phyloP scores from a whole-genome alignment of 2,113 vertebrate genomes.

The Ailuropoda melanoleuca region DNA sequence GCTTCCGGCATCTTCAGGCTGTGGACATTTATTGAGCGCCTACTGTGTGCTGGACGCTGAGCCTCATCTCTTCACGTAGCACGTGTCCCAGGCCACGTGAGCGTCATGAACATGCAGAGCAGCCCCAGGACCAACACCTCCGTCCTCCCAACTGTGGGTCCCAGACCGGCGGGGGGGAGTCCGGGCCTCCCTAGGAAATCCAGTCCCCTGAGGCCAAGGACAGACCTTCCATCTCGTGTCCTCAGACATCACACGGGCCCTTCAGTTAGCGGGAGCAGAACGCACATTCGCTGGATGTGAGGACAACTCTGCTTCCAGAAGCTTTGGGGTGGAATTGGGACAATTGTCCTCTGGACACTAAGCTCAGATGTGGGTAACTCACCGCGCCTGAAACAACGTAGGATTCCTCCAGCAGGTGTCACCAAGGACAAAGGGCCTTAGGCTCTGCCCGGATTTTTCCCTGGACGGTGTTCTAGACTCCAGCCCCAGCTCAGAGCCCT shows the following conservation, averaged over 20 bases:
- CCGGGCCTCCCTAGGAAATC: not conserved
- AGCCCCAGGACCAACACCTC: too few relatives aligned
- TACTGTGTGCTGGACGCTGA: too few relatives aligned
- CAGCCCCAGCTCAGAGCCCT: not conserved
- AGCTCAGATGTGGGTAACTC: not conserved
- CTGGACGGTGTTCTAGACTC: too few relatives aligned
- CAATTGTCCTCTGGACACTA: not conserved
- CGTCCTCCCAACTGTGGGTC: too few relatives aligned
- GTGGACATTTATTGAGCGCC: too few relatives aligned
- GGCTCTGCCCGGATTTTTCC: not conserved
- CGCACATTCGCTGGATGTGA: too few relatives aligned
- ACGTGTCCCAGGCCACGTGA: too few relatives aligned
- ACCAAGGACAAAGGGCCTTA: not conserved
- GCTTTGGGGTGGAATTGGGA: not conserved
- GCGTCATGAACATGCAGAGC: too few relatives aligned
- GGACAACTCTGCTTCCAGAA: not conserved
- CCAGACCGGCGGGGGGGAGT: not conserved
- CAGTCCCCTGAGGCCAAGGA: not conserved
- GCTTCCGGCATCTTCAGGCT: too few relatives aligned
- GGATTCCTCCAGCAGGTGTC: not conserved
- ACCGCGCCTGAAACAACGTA: not conserved
- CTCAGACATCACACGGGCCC: not conserved
- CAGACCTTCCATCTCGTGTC: not conserved
- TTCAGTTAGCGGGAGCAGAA: not conserved
- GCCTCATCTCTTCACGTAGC: too few relatives aligned